Conservation (phyloP, 2,113 vertebrate genomes). For the Phalacrocorax pelagicus region DNA sequence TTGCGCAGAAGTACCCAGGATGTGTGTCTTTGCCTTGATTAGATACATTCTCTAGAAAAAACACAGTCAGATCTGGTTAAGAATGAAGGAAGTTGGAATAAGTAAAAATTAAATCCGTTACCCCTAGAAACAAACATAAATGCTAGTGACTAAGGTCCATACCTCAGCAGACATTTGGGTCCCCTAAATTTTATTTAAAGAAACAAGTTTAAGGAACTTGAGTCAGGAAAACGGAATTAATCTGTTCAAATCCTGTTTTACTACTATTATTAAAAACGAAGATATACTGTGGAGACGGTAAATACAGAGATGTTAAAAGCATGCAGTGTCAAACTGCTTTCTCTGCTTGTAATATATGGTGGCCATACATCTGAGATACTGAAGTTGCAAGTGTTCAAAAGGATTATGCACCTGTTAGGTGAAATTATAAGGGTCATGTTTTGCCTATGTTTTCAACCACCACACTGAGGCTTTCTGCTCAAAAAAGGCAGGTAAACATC, state of each 20-base stretch:
- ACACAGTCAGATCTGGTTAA: not conserved
- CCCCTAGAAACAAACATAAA: conserved; percentile 13
- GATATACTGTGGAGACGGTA: not conserved
- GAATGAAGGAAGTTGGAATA: not conserved
- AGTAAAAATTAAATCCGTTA: conserved; percentile 25
- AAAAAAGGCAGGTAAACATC: not conserved
- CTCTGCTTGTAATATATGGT: not conserved
- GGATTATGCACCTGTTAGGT: not conserved
- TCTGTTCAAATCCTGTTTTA: not conserved
- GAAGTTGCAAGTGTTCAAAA: not conserved
- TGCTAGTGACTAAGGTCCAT: not conserved
- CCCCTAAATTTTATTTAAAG: not conserved
- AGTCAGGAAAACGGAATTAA: not conserved
- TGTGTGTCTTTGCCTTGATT: not conserved
- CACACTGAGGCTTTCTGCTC: not conserved
- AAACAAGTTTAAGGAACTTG: not conserved
- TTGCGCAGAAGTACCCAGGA: not conserved
- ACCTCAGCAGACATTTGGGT: not conserved
- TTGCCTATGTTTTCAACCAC: not conserved
- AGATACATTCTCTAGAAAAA: not conserved
- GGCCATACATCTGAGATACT: not conserved
- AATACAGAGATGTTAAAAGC: not conserved
- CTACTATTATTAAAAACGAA: not conserved
- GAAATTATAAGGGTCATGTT: not conserved
- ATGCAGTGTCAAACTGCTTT: not conserved